Evolutionary conservation across 2,797 vertebrate genomes (phyloP).

Genomic region (Heteromormyrus szaboi): DNA sequence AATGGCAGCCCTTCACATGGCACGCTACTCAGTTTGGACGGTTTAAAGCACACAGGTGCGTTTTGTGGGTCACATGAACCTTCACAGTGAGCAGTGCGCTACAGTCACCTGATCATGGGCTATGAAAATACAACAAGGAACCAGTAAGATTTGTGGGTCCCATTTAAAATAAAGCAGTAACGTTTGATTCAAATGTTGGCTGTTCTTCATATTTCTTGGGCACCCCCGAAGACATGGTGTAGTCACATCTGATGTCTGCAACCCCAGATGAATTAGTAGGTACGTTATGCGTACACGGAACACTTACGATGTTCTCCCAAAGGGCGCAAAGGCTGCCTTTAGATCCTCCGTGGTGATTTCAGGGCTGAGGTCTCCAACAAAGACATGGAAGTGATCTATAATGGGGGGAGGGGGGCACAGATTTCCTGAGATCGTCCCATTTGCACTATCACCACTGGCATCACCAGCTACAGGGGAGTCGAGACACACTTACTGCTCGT

Average conservation of each 20-base stretch:
- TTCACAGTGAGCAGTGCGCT: background rate
- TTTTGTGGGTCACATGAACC: background rate
- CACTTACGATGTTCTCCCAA: slow-evolving; percentile 97
- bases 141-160: background rate
- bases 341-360: slow-evolving; percentile 98
- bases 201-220: background rate
- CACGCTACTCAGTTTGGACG: background rate
- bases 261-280: background rate
- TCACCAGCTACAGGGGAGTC: background rate
- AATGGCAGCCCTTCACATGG: background rate
- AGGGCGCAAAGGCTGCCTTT: slow-evolving; percentile 92
- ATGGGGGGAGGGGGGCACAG: background rate
- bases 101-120: background rate
- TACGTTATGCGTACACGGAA: background rate
- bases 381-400: slow-evolving; percentile 95
- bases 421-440: background rate
- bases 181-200: background rate
- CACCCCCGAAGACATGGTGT: background rate
- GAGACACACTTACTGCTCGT: slow-evolving; percentile 86
- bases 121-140: background rate
- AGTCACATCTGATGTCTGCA: background rate
- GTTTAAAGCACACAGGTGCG: background rate
- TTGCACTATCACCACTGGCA: background rate
- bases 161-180: background rate
- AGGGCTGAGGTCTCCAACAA: slow-evolving; percentile 95